Conservation (phyloP, 2,888 invertebrate species). For the Byasa hedistus region DNA sequence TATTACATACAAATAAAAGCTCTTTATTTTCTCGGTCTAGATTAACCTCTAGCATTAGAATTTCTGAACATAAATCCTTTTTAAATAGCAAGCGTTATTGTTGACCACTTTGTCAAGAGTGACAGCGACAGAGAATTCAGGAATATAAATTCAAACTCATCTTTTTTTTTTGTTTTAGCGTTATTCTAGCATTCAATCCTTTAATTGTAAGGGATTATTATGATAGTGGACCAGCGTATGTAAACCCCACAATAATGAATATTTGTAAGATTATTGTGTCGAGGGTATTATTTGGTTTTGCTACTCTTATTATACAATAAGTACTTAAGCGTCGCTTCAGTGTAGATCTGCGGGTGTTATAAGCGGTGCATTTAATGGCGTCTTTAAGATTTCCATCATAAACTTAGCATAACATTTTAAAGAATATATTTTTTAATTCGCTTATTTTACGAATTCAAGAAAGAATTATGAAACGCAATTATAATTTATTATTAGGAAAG, state of each 20-base stretch:
- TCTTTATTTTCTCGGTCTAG: too few relatives aligned
- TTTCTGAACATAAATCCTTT: too few relatives aligned
- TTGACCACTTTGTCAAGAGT: too few relatives aligned
- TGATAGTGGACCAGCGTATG: conserved; percentile 29
- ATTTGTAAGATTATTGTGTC: conserved; percentile 38
- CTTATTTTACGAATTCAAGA: conserved; percentile 3
- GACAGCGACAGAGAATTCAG: too few relatives aligned
- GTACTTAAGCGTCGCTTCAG: conserved; percentile 26
- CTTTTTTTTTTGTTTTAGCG: neutral
- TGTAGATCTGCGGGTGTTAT: conserved; percentile 10
- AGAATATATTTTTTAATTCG: conserved; percentile 8
- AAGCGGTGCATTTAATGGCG: conserved; percentile 11
- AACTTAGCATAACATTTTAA: neutral
- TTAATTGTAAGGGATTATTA: conserved; percentile 18
- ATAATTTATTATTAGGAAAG: conserved; percentile 24
- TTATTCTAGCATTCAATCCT: neutral
- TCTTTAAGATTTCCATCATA: conserved; percentile 13
- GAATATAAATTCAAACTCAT: too few relatives aligned
- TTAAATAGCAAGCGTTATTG: too few relatives aligned
- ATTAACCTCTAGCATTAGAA: too few relatives aligned
- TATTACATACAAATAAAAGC: too few relatives aligned
- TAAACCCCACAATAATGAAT: conserved; percentile 42
- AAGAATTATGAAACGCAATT: conserved; percentile 24
- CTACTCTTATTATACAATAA: conserved; percentile 23
- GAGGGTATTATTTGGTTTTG: conserved; percentile 37